phyloP scores from a whole-genome alignment of 2,797 vertebrate species.

The Forpus xanthops region DNA sequence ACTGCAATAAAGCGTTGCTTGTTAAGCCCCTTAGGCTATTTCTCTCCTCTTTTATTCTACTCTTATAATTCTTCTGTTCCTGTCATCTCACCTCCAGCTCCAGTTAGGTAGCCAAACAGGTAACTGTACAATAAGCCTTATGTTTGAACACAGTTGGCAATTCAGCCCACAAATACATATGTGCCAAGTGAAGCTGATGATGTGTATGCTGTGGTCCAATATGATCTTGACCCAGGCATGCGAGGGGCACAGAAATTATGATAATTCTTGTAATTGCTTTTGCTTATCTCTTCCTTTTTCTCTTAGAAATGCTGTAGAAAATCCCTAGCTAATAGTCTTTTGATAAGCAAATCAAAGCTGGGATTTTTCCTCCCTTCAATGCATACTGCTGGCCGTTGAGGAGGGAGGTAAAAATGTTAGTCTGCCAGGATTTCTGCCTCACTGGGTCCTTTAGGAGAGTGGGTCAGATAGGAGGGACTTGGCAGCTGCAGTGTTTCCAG shows the following conservation, averaged over 20 bases:
- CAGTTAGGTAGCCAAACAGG: neutral
- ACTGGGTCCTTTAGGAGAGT: neutral
- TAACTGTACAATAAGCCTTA: neutral
- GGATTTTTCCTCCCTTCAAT: neutral
- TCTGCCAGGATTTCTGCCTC: constrained; percentile 12
- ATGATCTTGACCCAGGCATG: neutral
- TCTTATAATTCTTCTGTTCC: neutral
- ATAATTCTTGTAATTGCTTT: neutral
- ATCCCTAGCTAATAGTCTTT: neutral
- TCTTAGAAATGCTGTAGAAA: neutral
- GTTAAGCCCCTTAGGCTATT: neutral
- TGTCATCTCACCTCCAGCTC: neutral
- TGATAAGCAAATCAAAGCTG: neutral
- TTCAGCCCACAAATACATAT: neutral
- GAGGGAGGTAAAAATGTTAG: neutral
- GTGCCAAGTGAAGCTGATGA: neutral
- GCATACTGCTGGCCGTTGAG: neutral
- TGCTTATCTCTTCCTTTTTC: neutral
- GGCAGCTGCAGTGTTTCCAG: neutral
- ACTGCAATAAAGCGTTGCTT: neutral
- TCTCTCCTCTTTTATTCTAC: neutral
- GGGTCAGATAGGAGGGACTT: neutral
- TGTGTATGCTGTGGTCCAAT: accelerated
- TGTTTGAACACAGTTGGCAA: neutral
- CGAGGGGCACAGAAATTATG: neutral